Conservation (phyloP, 2,797 vertebrate species). For the Molossus alvarezi region DNA sequence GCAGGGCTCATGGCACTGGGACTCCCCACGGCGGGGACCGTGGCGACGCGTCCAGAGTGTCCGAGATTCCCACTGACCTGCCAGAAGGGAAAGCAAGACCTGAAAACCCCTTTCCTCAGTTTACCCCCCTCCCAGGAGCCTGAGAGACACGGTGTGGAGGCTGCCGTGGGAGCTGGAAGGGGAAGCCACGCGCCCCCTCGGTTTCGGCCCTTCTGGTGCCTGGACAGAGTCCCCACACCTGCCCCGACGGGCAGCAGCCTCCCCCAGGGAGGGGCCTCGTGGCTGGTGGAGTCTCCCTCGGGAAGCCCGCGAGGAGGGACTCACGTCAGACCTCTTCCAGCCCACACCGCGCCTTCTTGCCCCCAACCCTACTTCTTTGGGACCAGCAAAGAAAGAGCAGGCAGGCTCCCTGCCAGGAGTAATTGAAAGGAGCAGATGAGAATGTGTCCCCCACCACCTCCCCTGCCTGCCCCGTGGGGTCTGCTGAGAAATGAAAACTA, state of each 20-base stretch:
- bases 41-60: neutral
- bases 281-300: neutral
- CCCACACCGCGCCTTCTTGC: neutral
- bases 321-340: neutral
- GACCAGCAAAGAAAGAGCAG: neutral
- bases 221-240: fast-evolving
- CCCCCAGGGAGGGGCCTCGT: neutral
- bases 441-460: slow-evolving; percentile 78
- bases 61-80: neutral
- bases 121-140: neutral
- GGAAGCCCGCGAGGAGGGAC: neutral
- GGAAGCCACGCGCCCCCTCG: neutral
- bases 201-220: neutral
- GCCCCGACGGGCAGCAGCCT: neutral
- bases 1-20: neutral
- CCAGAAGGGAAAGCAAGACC: neutral
- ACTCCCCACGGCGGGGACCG: neutral
- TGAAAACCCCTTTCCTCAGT: neutral
- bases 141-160: neutral
- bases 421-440: slow-evolving; percentile 91
- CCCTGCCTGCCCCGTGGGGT: slow-evolving; percentile 76
- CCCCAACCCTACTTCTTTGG: neutral
- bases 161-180: neutral
- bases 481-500: slow-evolving; percentile 85
- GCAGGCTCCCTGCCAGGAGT: slow-evolving; percentile 77